Conservation (phyloP, 2,888 invertebrate genomes). For the Criorhina ranunculi region DNA sequence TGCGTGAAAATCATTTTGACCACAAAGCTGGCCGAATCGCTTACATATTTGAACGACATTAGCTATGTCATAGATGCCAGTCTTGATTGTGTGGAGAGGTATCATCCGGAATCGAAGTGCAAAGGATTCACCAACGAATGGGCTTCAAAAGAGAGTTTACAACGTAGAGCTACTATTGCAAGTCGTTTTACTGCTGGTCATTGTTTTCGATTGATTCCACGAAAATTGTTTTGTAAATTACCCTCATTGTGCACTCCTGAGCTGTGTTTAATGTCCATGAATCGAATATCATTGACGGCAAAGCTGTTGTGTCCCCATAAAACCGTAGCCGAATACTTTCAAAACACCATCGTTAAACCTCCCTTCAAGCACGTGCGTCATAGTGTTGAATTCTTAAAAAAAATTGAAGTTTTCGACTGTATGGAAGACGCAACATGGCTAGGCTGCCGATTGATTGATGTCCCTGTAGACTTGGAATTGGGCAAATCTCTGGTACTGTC, state of each 20-base stretch:
- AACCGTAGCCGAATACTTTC: slow-evolving; percentile 92
- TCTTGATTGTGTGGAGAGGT: slow-evolving; percentile 63
- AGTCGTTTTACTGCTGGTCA: slow-evolving; percentile 85
- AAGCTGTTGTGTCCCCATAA: slow-evolving; percentile 91
- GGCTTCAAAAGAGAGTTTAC: slow-evolving; percentile 88
- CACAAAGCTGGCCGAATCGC: slow-evolving; percentile 97
- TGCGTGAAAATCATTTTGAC: slow-evolving; percentile 91
- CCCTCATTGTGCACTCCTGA: slow-evolving; percentile 91
- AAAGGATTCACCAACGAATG: slow-evolving; percentile 85
- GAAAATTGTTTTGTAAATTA: slow-evolving; percentile 85
- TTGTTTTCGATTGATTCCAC: slow-evolving; percentile 92
- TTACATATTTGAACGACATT: slow-evolving; percentile 95
- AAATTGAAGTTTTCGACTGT: slow-evolving; percentile 93
- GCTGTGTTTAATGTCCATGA: slow-evolving; percentile 92
- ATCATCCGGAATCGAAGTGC: slow-evolving; percentile 64
- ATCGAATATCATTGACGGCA: slow-evolving; percentile 92
- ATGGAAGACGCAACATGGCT: slow-evolving; percentile 91
- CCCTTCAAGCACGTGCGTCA: slow-evolving; percentile 90
- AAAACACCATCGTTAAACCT: slow-evolving; percentile 93
- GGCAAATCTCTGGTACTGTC: slow-evolving; percentile 96
- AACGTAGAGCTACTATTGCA: slow-evolving; percentile 87
- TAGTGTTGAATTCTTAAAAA: slow-evolving; percentile 88
- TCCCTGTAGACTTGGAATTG: slow-evolving; percentile 94
- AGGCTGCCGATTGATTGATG: slow-evolving; percentile 94
- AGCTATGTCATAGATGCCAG: slow-evolving; percentile 95